phyloP scores from a whole-genome alignment of 2,113 vertebrate species.

The Chloropsis cyanopogon region DNA sequence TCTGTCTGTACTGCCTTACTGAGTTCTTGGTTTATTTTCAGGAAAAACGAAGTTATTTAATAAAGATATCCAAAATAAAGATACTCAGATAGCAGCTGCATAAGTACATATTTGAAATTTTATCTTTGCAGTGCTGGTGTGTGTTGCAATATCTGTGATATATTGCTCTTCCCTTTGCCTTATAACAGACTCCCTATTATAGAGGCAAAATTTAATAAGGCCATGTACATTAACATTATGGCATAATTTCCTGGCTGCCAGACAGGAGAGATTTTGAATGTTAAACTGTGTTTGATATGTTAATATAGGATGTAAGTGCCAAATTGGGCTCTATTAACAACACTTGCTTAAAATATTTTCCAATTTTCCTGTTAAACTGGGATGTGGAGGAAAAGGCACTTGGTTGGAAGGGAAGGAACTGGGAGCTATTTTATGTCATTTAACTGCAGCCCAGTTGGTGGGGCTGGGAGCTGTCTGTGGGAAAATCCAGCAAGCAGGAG shows the following conservation, averaged over 20 bases:
- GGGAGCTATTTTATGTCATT: background rate
- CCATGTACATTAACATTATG: conserved; percentile 49
- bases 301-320: conserved; percentile 38
- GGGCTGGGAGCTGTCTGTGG: background rate
- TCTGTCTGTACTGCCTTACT: background rate
- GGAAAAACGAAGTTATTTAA: background rate
- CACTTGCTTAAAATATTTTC: conserved; percentile 34
- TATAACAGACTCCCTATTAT: conserved; percentile 28
- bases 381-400: background rate
- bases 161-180: conserved; percentile 7
- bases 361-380: background rate
- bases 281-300: conserved; percentile 53
- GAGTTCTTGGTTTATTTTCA: background rate
- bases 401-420: background rate
- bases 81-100: background rate
- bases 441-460: background rate
- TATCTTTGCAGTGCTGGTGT: background rate
- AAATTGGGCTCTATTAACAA: conserved; percentile 47
- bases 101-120: background rate
- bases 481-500: background rate
- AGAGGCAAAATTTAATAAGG: conserved; percentile 57
- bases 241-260: conserved; percentile 50
- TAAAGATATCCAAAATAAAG: background rate
- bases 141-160: conserved; percentile 1
- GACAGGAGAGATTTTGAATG: conserved; percentile 48